Evolutionary conservation across 2,797 vertebrate species (phyloP), one percentile per base, ranked within the genome.

Genomic region (Poeciliopsis infans): DNA sequence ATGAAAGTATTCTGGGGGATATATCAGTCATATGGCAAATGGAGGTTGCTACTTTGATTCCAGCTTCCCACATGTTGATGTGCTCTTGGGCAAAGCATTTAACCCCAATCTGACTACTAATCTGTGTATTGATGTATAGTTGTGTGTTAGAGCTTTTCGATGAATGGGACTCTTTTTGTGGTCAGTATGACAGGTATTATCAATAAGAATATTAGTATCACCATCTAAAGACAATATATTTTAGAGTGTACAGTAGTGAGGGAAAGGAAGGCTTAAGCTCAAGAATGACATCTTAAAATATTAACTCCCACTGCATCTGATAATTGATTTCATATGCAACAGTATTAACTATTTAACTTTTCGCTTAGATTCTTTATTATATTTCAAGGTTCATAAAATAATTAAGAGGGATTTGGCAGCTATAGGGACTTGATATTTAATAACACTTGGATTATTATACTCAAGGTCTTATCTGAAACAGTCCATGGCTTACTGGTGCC

Each of bases 331-430:
- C 15, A 33, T 33, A 61, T 33, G 59, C 6, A 33, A 61, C 31
- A 61, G 31, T 33, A 61, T 16, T 61, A 61, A 18, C 31, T 61
- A 61, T 61, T 33, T 61, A 61, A 18, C 15, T 61, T 61, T 33
- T 61, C 16, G 7, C 16, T 61, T 61, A 61, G 2, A 18, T 61
- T 61, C 59, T 61, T 18, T 33, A 33, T 61, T 61, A 33, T 61
- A 61, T 61, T 61, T 61, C 57, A 61, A 61, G 31, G 28, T 61
- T 33, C 31, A 61, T 61, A 61, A 33, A 61, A 61, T 61, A 33
- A 61, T 61, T 18, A 31, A 33, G 31, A 33, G 31, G 59, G 16
- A 61, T 61, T 45, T 71, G 43, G 45, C 43, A 71, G 47, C 31
- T 28, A 25, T 18, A 36, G 10, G 31, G 16, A 73, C 5, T 53